Conservation (phyloP, 2,888 invertebrate genomes). For the Chirona hameri region DNA sequence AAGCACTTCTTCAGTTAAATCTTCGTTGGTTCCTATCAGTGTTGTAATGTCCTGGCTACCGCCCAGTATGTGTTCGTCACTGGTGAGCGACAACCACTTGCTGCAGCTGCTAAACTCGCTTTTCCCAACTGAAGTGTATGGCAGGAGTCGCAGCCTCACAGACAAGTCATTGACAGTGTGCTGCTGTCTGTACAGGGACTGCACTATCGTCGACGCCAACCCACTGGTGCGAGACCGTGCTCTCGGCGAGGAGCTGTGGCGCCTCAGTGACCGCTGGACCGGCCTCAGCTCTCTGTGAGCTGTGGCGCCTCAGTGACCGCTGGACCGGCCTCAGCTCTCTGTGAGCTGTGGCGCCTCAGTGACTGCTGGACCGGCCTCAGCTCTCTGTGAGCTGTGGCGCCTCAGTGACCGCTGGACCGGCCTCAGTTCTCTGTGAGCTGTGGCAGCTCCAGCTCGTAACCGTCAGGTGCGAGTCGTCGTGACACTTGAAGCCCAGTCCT, state of each 20-base stretch:
- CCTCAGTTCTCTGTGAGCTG: not conserved
- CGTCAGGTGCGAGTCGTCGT: no score
- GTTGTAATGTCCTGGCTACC: no score
- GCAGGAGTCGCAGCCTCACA: not conserved
- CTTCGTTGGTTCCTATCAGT: no score
- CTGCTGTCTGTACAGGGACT: not conserved
- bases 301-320: not conserved
- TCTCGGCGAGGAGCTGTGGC: not conserved
- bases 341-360: not conserved
- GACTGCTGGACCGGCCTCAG: not conserved
- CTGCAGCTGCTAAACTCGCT: no score
- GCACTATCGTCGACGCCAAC: not conserved
- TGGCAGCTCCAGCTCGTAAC: not conserved
- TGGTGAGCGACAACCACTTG: no score
- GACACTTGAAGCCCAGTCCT: no score
- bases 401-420: not conserved
- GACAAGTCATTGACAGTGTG: not conserved
- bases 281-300: not conserved
- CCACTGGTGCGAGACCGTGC: not conserved
- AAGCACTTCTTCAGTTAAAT: not conserved
- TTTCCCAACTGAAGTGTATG: not conserved
- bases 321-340: not conserved
- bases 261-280: conserved; percentile 4
- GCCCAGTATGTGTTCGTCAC: no score
- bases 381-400: not conserved